phyloP scores from a whole-genome alignment of 2,797 vertebrate species.

The Selene dorsalis region DNA sequence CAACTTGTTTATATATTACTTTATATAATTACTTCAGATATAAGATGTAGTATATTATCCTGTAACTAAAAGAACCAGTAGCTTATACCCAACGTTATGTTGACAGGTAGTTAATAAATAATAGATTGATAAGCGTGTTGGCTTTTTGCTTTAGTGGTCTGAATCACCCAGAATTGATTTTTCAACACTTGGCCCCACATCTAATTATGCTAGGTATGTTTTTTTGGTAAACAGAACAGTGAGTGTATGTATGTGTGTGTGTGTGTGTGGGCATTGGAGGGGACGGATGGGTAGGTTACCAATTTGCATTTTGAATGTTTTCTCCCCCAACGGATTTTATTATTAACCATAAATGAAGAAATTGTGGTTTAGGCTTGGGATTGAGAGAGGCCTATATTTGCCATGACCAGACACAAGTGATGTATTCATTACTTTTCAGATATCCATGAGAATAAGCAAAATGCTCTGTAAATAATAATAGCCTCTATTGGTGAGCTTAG shows the following conservation, averaged over 20 bases:
- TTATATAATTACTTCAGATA: not conserved
- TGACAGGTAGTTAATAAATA: constrained; percentile 68
- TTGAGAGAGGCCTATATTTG: constrained; percentile 53
- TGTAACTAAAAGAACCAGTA: constrained; percentile 33
- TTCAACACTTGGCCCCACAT: constrained; percentile 57
- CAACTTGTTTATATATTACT: not conserved
- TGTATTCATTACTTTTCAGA: constrained; percentile 69
- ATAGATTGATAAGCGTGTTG: constrained; percentile 58
- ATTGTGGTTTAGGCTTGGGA: constrained; percentile 59
- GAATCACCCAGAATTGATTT: constrained; percentile 75
- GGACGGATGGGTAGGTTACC: constrained; percentile 51
- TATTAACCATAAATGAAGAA: constrained; percentile 73
- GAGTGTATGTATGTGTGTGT: constrained; percentile 5
- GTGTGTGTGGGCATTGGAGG: constrained; percentile 18
- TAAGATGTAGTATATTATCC: too few species aligned
- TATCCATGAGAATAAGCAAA: constrained; percentile 54
- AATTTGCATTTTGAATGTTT: constrained; percentile 85
- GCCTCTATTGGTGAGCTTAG: constrained; percentile 4
- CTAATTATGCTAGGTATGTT: constrained; percentile 66
- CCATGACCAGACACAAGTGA: constrained; percentile 60
- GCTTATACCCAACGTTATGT: constrained; percentile 18
- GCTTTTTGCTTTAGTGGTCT: constrained; percentile 63
- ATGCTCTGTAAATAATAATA: constrained; percentile 55
- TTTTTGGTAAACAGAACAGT: constrained; percentile 42
- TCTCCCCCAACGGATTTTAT: constrained; percentile 69